Conservation (phyloP, 2,113 vertebrate genomes). For the Chaetops frenatus region DNA sequence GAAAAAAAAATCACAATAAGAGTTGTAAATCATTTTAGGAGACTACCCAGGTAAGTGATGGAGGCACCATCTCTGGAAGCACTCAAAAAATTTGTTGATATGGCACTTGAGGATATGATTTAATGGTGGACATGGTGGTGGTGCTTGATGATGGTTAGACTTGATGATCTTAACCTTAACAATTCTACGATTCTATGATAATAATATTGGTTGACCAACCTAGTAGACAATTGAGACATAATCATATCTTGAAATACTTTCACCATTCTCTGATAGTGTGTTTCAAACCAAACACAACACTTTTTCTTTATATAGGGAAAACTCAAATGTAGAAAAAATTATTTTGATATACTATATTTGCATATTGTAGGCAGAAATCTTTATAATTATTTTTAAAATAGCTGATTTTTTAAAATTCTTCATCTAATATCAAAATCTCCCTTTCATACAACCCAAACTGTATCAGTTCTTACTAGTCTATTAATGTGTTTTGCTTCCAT, state of each 20-base stretch:
- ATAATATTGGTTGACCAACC: neutral
- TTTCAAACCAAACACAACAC: neutral
- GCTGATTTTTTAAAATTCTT: neutral
- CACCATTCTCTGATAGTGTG: neutral
- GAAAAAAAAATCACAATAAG: neutral
- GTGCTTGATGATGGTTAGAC: too few relatives aligned
- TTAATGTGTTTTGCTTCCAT: neutral
- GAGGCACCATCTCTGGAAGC: neutral
- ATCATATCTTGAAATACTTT: neutral
- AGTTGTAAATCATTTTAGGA: neutral
- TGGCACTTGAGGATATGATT: neutral
- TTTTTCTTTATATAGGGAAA: neutral
- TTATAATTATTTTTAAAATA: neutral
- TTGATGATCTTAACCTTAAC: neutral
- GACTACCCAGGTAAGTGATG: too few relatives aligned
- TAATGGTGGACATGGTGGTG: neutral
- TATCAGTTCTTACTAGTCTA: neutral
- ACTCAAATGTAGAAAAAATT: neutral
- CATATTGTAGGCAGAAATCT: neutral
- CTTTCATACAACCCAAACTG: neutral
- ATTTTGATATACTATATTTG: neutral
- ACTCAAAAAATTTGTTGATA: neutral
- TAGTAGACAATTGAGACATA: neutral
- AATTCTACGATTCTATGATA: neutral
- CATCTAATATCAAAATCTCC: neutral